Evolutionary conservation across 2,797 vertebrate species (phyloP).

Genomic region (Cephalopachus bancanus): DNA sequence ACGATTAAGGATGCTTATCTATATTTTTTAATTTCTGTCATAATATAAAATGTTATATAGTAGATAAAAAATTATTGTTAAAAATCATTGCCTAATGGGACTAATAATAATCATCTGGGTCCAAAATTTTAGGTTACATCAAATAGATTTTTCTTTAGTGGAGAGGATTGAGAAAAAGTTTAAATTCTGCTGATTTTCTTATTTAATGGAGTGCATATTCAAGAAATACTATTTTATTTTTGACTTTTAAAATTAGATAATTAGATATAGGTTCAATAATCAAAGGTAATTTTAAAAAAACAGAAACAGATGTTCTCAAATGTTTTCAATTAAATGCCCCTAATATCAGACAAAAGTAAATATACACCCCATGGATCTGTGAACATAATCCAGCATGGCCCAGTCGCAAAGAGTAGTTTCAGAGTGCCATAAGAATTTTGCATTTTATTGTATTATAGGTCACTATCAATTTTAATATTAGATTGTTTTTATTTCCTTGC

Average conservation of each 20-base stretch:
- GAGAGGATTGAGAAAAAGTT: background rate
- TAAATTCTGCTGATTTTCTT: background rate
- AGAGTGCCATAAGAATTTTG: background rate
- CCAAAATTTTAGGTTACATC: background rate
- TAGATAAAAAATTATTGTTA: background rate
- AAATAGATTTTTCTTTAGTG: background rate
- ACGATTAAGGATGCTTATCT: background rate
- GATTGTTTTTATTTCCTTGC: background rate
- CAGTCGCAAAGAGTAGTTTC: background rate
- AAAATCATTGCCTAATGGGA: background rate
- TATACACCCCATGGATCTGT: background rate
- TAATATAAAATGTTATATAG: background rate
- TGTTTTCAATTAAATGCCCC: background rate
- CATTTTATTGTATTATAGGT: background rate
- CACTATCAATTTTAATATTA: background rate
- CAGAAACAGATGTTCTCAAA: background rate
- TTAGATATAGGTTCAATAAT: no score
- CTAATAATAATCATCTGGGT: background rate
- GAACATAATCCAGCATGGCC: background rate
- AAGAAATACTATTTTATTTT: conserved; percentile 19
- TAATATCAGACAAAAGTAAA: background rate
- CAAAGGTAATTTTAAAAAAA: background rate
- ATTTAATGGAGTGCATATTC: background rate
- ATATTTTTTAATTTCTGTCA: background rate
- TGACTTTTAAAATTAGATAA: conserved; percentile 45